These are phyloP conservation scores for Saccopteryx leptura DNA, from an alignment of 2,113 vertebrate genomes.

Conservation along the genomic window DNA sequence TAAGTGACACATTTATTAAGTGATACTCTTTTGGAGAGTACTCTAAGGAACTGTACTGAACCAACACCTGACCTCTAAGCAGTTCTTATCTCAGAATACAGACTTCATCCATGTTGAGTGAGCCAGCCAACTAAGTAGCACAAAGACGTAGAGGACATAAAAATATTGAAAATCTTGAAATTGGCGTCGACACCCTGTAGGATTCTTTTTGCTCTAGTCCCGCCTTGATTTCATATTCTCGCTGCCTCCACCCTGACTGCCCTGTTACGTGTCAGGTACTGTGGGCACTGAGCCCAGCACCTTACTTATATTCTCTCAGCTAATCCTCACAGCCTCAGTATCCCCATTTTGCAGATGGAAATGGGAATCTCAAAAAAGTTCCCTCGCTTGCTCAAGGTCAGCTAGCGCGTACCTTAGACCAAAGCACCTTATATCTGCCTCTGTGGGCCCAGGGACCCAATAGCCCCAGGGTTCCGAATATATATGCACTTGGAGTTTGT, in stretches of 20 bases:
- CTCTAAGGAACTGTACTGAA: background rate
- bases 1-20: background rate
- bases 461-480: no score
- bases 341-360: background rate
- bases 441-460: background rate
- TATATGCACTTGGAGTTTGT: background rate
- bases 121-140: background rate
- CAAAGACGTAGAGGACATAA: background rate
- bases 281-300: fast-evolving
- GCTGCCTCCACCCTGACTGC: background rate
- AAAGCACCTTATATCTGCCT: background rate
- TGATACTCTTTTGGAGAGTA: background rate
- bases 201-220: background rate
- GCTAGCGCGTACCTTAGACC: background rate
- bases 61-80: background rate
- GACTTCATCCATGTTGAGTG: background rate
- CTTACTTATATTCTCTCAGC: background rate
- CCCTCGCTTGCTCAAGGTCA: background rate
- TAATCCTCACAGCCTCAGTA: background rate
- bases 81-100: background rate
- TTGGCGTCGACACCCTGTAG: no score
- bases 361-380: background rate
- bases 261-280: fast-evolving
- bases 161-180: background rate
- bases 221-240: background rate